Evolutionary conservation across 2,888 invertebrate species (phyloP), one percentile per base, ranked within the genome.

Genomic region (Eueremaeus valkanovi): DNA sequence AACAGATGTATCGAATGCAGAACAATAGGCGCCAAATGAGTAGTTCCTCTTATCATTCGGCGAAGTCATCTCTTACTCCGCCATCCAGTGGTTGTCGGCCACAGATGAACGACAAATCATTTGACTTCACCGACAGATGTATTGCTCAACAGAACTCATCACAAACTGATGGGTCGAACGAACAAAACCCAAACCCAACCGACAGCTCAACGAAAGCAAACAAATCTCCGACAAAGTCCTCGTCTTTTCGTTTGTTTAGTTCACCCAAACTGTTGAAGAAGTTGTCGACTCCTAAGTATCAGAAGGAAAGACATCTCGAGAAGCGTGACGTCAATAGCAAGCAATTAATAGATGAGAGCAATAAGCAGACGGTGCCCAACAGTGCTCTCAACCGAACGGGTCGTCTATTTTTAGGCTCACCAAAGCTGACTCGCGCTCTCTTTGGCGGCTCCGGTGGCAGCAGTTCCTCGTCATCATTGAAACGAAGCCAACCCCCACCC

Each of bases 221-320:
- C 24, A 61, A 61, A 61, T 61, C 61, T 61, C 33, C 70, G n/a
- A 11, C 9, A 45, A 70, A 70, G 45, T 70, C 70, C 1, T 45
- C 75, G 18, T 75, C 77, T 11, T 77, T 79, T 74, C 77, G 76
- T 31, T 76, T 79, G 66, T 79, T 79, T 33, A 77, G 77, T 33
- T 79, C 79, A 21, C 79, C 79, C 18, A 79, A 79, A 51, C 78
- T 79, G 27, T 76, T 79, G 55, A 77, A 77, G 42, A 79, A 79
- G 58, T 73, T 79, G 33, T 78, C 76, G 24, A 78, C 79, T n/a
- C 79, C 79, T 49, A 78, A 78, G 74, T 74, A 74, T 33, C 78
- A 79, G 40, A 79, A 78, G 51, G 78, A 77, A 70, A 42, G 61
- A 49, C 77, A 18, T 49, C 58, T 3, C 73, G 61, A 58, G 24